A percentile compares a stretch with the other conserved stretches of the same genome.
Evolutionary conservation across 1,140 invertebrate genomes (phyloP).

Genomic region (Drosophila melanogaster): Release_6_plus_ISO1_MT NT_037436.4:12463501-12464000

Average conservation of each 20-base stretch:
- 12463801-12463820: slow-evolving; percentile 65
- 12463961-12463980: slow-evolving; percentile 75
- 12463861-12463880: slow-evolving; percentile 55
- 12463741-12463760: slow-evolving; percentile 75
- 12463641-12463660: slow-evolving; percentile 64
- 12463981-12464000: slow-evolving; percentile 76
- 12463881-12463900: slow-evolving; percentile 55
- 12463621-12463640: slow-evolving; percentile 95
- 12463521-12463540: slow-evolving; percentile 77
- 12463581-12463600: slow-evolving; percentile 84
- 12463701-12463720: slow-evolving; percentile 54
- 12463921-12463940: slow-evolving; percentile 54
- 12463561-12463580: slow-evolving; percentile 85
- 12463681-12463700: slow-evolving; percentile 69
- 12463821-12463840: slow-evolving; percentile 46
- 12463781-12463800: slow-evolving; percentile 66
- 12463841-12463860: slow-evolving; percentile 61
- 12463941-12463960: slow-evolving; percentile 68
- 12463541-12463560: slow-evolving; percentile 84
- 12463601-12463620: slow-evolving; percentile 89
- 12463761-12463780: slow-evolving; percentile 67
- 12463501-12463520: slow-evolving; percentile 76
- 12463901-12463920: slow-evolving; percentile 48
- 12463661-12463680: slow-evolving; percentile 63
- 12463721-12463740: slow-evolving; percentile 56